Conservation (phyloP, 2,797 vertebrate species). For the Acipenser ruthenus region DNA sequence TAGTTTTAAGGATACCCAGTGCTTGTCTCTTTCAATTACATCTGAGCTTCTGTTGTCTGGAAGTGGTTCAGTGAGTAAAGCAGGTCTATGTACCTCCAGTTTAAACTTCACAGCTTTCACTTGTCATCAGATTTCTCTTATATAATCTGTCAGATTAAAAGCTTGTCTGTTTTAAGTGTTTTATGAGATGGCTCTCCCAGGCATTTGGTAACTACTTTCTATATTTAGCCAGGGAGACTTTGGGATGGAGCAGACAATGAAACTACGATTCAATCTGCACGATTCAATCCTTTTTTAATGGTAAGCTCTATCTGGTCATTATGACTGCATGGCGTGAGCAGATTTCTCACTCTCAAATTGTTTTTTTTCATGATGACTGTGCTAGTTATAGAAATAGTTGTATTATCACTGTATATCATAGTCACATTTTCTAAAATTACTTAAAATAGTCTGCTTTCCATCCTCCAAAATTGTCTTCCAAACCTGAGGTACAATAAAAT, state of each 20-base stretch:
- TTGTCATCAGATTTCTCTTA: neutral
- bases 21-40: too few relatives aligned
- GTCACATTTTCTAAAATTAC: too few relatives aligned
- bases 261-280: neutral
- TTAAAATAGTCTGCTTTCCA: too few relatives aligned
- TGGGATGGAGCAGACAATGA: neutral
- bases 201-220: neutral
- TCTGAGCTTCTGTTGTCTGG: neutral
- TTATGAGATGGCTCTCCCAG: constrained; percentile 3
- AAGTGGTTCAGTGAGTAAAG: neutral
- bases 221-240: neutral
- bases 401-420: too few relatives aligned
- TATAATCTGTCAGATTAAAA: neutral
- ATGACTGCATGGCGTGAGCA: too few relatives aligned
- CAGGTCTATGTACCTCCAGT: neutral
- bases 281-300: neutral
- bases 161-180: neutral
- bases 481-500: too few relatives aligned
- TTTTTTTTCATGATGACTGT: too few relatives aligned
- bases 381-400: too few relatives aligned
- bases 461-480: too few relatives aligned
- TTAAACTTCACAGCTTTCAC: neutral
- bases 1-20: too few relatives aligned
- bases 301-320: too few relatives aligned
- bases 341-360: too few relatives aligned